A percentile compares a stretch with the other conserved stretches of the same genome.
These are phyloP conservation scores for Phyllotreta cruciferae DNA, from an alignment of 2,888 invertebrate genomes.

Conservation along the genomic window DNA sequence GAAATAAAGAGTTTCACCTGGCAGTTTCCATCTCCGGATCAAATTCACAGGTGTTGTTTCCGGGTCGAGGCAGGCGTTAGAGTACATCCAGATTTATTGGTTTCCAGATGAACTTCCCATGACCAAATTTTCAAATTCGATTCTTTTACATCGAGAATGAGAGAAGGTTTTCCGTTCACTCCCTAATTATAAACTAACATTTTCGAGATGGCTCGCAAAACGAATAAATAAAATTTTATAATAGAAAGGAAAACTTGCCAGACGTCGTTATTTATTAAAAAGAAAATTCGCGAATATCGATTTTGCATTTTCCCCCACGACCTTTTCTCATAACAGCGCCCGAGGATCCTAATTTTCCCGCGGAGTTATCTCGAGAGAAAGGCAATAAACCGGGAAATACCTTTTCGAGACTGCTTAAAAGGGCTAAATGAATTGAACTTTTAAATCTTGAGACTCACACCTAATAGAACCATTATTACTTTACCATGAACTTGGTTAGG, in stretches of 20 bases:
- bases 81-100: too few relatives aligned
- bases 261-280: slow-evolving; percentile 4
- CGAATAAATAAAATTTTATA: slow-evolving; percentile 2
- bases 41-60: too few relatives aligned
- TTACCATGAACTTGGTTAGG: not conserved
- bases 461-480: slow-evolving; percentile 17
- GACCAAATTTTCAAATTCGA: too few relatives aligned
- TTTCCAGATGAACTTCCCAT: too few relatives aligned
- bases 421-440: slow-evolving; percentile 18
- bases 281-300: slow-evolving; percentile 2
- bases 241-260: not conserved
- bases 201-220: too few relatives aligned
- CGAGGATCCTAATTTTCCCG: slow-evolving; percentile 10
- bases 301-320: not conserved
- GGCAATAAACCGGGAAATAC: slow-evolving; percentile 19
- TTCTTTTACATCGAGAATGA: too few relatives aligned
- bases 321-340: slow-evolving; percentile 10
- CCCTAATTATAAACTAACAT: too few relatives aligned
- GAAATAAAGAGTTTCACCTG: too few relatives aligned
- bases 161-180: too few relatives aligned
- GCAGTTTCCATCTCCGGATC: too few relatives aligned
- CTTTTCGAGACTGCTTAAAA: slow-evolving; percentile 5
- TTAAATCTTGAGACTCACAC: slow-evolving; percentile 4
- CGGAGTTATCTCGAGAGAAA: slow-evolving; percentile 16
- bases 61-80: too few relatives aligned